phyloP scores from a whole-genome alignment of 2,888 invertebrate species.

The Hirtodrosophila confusa region DNA sequence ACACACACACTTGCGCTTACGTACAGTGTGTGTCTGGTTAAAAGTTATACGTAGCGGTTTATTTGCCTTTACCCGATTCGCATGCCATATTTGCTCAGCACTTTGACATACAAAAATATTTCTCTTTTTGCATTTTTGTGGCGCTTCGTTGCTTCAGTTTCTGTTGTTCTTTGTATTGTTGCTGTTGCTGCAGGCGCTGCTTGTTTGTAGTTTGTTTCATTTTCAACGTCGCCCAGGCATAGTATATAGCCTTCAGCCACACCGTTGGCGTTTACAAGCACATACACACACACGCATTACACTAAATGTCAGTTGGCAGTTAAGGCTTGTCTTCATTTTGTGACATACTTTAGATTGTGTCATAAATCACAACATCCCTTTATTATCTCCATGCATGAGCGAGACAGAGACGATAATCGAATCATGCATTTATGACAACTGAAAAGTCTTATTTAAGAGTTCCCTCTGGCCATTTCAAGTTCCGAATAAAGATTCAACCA shows the following conservation, averaged over 20 bases:
- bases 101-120: slow-evolving; percentile 58
- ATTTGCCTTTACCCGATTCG: slow-evolving; percentile 40
- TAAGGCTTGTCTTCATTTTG: not conserved
- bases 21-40: slow-evolving; percentile 1
- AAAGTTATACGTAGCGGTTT: slow-evolving; percentile 34
- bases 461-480: too few relatives aligned
- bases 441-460: too few relatives aligned
- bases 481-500: too few relatives aligned
- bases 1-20: not conserved
- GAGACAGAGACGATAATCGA: not conserved
- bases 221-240: slow-evolving; percentile 8
- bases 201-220: slow-evolving; percentile 9
- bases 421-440: slow-evolving; percentile 20
- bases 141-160: slow-evolving; percentile 10
- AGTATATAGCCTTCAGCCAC: not conserved
- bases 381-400: too few relatives aligned
- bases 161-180: slow-evolving; percentile 13
- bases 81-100: slow-evolving; percentile 51
- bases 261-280: too few relatives aligned
- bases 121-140: slow-evolving; percentile 25
- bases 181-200: not conserved
- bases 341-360: too few relatives aligned
- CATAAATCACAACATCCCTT: too few relatives aligned
- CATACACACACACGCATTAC: too few relatives aligned
- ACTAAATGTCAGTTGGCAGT: too few relatives aligned